Evolutionary conservation across 2,113 vertebrate genomes (phyloP).

Genomic region (Hypanus sabinus): DNA sequence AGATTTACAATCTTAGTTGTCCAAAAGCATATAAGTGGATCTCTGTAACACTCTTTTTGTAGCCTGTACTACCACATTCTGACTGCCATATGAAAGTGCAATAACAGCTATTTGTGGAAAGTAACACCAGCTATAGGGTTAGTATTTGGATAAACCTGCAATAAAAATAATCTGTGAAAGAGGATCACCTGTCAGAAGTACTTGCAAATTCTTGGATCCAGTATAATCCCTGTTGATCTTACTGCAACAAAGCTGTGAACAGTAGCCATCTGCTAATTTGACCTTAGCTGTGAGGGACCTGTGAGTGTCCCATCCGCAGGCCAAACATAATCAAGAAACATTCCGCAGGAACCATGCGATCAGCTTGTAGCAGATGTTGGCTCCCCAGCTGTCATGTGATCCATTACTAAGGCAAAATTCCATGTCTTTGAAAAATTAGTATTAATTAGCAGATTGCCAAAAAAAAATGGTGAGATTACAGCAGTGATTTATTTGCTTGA

Average conservation of each 20-base stretch:
- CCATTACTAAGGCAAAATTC: not conserved
- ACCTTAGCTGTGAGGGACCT: not conserved
- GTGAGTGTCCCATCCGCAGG: not conserved
- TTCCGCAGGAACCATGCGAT: not conserved
- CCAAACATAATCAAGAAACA: not conserved
- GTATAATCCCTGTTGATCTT: conserved; percentile 11
- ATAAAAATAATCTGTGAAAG: not conserved
- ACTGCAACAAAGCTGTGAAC: not conserved
- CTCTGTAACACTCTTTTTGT: not conserved
- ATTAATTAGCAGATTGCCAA: not conserved
- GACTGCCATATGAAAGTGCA: not conserved
- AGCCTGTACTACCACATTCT: not conserved
- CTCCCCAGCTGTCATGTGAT: not conserved
- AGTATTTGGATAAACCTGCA: not conserved
- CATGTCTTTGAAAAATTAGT: not conserved
- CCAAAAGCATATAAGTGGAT: not conserved
- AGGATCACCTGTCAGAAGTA: not conserved
- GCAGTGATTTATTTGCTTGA: not conserved
- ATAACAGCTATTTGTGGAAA: not conserved
- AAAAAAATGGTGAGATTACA: not conserved
- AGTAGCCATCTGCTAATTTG: conserved; percentile 11
- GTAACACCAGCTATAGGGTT: not conserved
- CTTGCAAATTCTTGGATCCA: conserved; percentile 19
- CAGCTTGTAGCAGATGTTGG: not conserved
- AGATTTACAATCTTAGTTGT: not conserved